Evolutionary conservation across 2,888 invertebrate species (phyloP).

Genomic region (Mellilla xanthometata): DNA sequence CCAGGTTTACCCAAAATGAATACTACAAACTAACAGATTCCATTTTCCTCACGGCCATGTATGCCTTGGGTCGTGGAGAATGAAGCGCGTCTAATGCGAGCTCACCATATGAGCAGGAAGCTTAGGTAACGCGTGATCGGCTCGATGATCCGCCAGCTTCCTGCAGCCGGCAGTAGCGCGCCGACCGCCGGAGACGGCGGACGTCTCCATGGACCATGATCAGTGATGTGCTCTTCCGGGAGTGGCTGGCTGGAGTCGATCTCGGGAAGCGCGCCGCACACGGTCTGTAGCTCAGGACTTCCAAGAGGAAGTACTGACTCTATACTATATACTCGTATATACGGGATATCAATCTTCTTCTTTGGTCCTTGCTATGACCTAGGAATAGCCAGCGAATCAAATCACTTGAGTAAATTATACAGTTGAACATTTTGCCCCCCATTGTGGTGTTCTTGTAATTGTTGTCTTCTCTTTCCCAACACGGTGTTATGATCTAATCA

Average conservation of each 20-base stretch:
- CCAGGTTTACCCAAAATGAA: too few relatives aligned
- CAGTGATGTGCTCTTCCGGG: slow-evolving; percentile 26
- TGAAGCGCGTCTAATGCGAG: slow-evolving; percentile 51
- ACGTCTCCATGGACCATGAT: slow-evolving; percentile 35
- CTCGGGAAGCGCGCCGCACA: slow-evolving; percentile 19
- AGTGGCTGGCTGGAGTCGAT: slow-evolving; percentile 23
- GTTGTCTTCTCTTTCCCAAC: too few relatives aligned
- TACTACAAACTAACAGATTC: not conserved
- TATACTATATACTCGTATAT: too few relatives aligned
- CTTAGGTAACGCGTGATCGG: slow-evolving; percentile 55
- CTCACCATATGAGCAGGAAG: slow-evolving; percentile 60
- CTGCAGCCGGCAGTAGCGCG: slow-evolving; percentile 52
- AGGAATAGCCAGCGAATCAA: too few relatives aligned
- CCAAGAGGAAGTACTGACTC: too few relatives aligned
- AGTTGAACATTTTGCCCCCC: too few relatives aligned
- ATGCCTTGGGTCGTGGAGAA: slow-evolving; percentile 19
- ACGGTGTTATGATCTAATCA: too few relatives aligned
- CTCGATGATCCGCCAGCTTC: slow-evolving; percentile 51
- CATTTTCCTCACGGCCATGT: slow-evolving; percentile 6
- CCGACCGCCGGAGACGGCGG: slow-evolving; percentile 42
- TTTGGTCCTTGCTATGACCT: too few relatives aligned
- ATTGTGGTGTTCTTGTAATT: too few relatives aligned
- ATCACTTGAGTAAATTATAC: too few relatives aligned
- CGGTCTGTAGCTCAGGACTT: slow-evolving; percentile 17
- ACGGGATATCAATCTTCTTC: too few relatives aligned